phyloP scores from a whole-genome alignment of 2,888 invertebrate genomes.

The Epinotia brunnichana region DNA sequence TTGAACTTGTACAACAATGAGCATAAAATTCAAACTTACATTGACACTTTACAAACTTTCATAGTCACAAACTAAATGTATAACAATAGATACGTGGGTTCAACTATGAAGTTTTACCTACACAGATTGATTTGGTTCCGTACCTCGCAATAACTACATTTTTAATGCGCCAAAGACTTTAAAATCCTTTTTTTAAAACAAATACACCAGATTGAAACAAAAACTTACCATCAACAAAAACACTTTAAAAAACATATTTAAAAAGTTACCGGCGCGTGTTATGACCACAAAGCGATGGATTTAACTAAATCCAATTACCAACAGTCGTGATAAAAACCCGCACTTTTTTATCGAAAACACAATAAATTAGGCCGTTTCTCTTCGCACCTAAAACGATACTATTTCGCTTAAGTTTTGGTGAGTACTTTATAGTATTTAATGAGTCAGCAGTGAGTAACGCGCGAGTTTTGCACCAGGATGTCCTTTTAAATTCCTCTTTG shows the following conservation, averaged over 20 bases:
- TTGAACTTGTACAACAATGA: no score
- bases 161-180: no score
- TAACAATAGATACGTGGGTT: no score
- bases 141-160: not conserved
- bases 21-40: no score
- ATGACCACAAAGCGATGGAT: slow-evolving; percentile 17
- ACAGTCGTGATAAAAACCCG: slow-evolving; percentile 41
- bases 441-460: slow-evolving; percentile 36
- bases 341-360: slow-evolving; percentile 40
- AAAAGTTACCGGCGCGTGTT: slow-evolving; percentile 4
- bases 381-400: slow-evolving; percentile 9
- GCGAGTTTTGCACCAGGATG: slow-evolving; percentile 29
- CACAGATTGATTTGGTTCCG: not conserved
- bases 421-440: slow-evolving; percentile 18
- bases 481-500: slow-evolving; percentile 14
- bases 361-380: slow-evolving; percentile 49
- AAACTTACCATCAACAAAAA: slow-evolving; percentile 34
- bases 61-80: no score
- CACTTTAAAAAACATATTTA: slow-evolving; percentile 30
- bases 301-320: slow-evolving; percentile 37
- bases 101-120: no score
- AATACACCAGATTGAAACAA: not conserved
- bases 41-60: no score
- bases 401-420: slow-evolving; percentile 7
- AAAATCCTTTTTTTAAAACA: no score